Conservation (phyloP, 2,113 vertebrate species). For the Nerophis lumbriciformis region DNA sequence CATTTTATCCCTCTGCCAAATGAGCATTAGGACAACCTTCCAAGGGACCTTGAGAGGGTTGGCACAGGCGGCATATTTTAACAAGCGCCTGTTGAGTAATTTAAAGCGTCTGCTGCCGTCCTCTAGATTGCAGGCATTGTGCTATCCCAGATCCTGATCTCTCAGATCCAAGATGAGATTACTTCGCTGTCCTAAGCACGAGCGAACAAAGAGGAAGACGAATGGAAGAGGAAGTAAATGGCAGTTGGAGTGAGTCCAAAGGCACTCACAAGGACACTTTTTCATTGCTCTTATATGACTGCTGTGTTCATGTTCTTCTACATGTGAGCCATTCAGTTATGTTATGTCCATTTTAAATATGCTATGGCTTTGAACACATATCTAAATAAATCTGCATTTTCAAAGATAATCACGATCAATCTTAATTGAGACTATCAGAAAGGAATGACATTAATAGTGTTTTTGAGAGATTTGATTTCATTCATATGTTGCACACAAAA, state of each 20-base stretch:
- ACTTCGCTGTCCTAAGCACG: constrained; percentile 56
- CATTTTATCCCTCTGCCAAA: not conserved
- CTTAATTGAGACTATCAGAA: no score
- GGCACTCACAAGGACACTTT: constrained; percentile 29
- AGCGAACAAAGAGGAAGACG: constrained; percentile 12
- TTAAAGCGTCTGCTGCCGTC: constrained; percentile 45
- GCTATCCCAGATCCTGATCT: constrained; percentile 75
- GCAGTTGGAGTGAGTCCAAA: constrained; percentile 8
- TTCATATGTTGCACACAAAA: no score
- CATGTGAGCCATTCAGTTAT: constrained; percentile 19
- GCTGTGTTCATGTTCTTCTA: constrained; percentile 3
- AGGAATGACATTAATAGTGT: no score
- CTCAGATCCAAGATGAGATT: constrained; percentile 75
- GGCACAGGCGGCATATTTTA: constrained; percentile 14
- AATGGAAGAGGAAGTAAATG: not conserved
- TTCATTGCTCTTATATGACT: constrained; percentile 9
- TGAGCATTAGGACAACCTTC: constrained; percentile 1
- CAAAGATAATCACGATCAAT: no score
- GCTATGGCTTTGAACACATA: no score
- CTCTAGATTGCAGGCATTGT: constrained; percentile 72
- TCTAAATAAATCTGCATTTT: no score
- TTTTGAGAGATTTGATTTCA: no score
- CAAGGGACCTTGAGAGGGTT: constrained; percentile 26
- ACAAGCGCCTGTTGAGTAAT: constrained; percentile 21
- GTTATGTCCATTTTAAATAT: not conserved